These are phyloP conservation scores for Didymodactylos carnosus DNA, from an alignment of 2,888 invertebrate genomes.

Conservation along the genomic window DNA sequence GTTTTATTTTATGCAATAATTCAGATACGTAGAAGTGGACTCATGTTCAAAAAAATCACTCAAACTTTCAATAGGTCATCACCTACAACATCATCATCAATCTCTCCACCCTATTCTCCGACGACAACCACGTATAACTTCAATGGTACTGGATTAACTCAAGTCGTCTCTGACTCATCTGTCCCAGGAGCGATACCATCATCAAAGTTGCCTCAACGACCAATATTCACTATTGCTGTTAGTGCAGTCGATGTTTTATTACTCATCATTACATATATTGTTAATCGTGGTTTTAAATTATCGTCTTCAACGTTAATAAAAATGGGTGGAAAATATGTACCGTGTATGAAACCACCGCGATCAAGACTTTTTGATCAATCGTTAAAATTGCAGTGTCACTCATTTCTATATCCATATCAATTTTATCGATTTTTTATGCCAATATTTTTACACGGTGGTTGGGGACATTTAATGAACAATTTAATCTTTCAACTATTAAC, in stretches of 20 bases:
- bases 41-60: too few relatives aligned
- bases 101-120: too few relatives aligned
- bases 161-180: too few relatives aligned
- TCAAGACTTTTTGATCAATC: neutral
- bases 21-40: too few relatives aligned
- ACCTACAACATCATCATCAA: too few relatives aligned
- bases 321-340: neutral
- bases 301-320: neutral
- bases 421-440: neutral
- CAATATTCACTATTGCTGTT: neutral
- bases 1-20: too few relatives aligned
- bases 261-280: neutral
- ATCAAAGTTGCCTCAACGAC: neutral
- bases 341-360: neutral
- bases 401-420: neutral
- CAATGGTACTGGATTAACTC: too few relatives aligned
- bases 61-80: too few relatives aligned
- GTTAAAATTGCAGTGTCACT: neutral
- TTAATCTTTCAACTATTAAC: neutral
- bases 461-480: neutral
- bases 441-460: neutral
- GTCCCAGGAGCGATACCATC: too few relatives aligned
- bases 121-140: too few relatives aligned
- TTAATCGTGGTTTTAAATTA: neutral
- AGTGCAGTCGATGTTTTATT: neutral